Conservation (phyloP, 2,888 invertebrate species). For the Erebia palarica region DNA sequence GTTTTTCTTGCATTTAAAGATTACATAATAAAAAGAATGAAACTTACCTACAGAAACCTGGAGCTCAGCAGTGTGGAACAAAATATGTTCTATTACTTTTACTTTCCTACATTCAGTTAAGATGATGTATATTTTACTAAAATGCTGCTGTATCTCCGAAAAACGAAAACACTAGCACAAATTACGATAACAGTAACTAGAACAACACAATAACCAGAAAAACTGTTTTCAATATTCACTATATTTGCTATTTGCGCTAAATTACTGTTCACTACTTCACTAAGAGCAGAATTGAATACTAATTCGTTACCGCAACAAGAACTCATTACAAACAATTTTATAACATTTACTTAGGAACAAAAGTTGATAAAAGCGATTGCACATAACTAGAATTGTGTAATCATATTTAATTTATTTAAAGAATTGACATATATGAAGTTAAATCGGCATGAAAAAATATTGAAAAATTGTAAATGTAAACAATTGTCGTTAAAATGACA, state of each 20-base stretch:
- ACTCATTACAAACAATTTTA: slow-evolving; percentile 68
- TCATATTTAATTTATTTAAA: slow-evolving; percentile 48
- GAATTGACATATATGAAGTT: slow-evolving; percentile 67
- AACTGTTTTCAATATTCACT: slow-evolving; percentile 55
- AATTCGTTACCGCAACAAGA: slow-evolving; percentile 77
- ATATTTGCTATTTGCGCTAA: slow-evolving; percentile 61
- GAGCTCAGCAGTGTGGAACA: slow-evolving; percentile 49
- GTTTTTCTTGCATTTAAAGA: background rate
- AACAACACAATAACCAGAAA: slow-evolving; percentile 47
- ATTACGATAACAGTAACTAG: slow-evolving; percentile 54
- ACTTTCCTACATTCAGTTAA: slow-evolving; percentile 46
- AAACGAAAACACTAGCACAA: slow-evolving; percentile 49
- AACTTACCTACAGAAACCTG: slow-evolving; percentile 52
- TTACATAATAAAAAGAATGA: background rate
- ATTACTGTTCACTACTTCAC: slow-evolving; percentile 68
- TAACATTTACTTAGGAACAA: slow-evolving; percentile 41
- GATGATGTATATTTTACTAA: slow-evolving; percentile 35
- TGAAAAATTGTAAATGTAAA: slow-evolving; percentile 63
- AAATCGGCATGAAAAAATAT: slow-evolving; percentile 58
- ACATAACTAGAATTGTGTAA: background rate
- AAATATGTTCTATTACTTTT: slow-evolving; percentile 52
- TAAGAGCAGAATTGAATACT: slow-evolving; percentile 67
- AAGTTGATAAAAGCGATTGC: slow-evolving; percentile 39
- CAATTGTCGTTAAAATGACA: slow-evolving; percentile 56
- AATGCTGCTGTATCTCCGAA: slow-evolving; percentile 40